Conservation (phyloP, 2,888 invertebrate species). For the Calephelis perditalis region DNA sequence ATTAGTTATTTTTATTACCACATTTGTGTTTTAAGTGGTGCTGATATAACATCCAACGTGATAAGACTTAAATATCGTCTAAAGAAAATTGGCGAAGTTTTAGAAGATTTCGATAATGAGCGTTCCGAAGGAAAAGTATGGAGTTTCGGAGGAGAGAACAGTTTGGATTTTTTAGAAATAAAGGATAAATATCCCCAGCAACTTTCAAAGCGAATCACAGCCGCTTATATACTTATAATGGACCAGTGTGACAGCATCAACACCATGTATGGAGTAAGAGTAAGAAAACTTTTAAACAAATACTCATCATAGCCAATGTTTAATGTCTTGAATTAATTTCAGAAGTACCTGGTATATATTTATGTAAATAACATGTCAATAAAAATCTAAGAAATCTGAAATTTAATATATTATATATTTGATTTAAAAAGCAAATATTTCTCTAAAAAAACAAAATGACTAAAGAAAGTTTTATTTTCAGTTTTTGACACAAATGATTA, state of each 20-base stretch:
- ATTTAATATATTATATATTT: too few species aligned
- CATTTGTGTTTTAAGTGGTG: neutral
- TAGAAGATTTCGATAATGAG: neutral
- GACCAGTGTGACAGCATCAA: neutral
- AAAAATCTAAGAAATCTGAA: too few species aligned
- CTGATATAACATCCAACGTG: neutral
- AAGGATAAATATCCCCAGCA: neutral
- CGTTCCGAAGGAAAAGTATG: neutral
- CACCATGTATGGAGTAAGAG: neutral
- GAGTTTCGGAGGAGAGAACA: neutral
- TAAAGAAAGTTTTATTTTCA: neutral
- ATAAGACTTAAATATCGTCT: neutral
- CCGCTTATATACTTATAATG: neutral
- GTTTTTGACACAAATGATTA: neutral
- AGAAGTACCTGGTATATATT: too few species aligned
- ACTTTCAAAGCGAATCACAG: neutral
- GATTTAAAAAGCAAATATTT: too few species aligned
- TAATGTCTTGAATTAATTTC: neutral
- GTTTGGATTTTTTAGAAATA: neutral
- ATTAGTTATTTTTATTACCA: neutral
- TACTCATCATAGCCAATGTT: neutral
- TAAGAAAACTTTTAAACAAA: neutral
- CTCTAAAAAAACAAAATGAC: too few species aligned
- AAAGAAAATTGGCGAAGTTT: neutral
- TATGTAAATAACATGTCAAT: too few species aligned